Evolutionary conservation across 2,797 vertebrate genomes (phyloP), one percentile per base, ranked within the genome.

Genomic region (Acanthurus lineatus): DNA sequence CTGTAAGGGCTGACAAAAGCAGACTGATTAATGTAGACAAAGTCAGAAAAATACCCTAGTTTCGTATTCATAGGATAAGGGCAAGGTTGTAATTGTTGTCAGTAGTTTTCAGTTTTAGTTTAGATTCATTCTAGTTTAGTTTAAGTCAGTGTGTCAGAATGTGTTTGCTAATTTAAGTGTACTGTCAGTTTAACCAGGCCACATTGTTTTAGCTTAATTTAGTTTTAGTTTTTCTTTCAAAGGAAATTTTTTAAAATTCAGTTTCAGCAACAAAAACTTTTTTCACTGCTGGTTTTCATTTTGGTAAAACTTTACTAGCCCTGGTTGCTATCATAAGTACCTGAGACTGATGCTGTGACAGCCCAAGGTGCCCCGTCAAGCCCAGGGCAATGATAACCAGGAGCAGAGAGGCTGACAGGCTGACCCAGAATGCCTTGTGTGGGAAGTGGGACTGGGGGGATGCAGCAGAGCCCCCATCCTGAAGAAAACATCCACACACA

Each of bases 391-490:
- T 73, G 58, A 94, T 73, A 57, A 95, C 86, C 68, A 96, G 86
- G 66, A 96, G 84, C 87, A 96, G 86, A 59, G 91, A 86, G 19
- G 93, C 42, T 1, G 92, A 87, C 73, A 97, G 66, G 87, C 87
- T 86, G 62, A 95, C 84, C 96, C 96, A 97, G 88, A 96, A 92
- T 6, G 89, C 92, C 87, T 94, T 95, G 89, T 95, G 91, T 15
- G 93, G 94, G 86, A 95, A 93, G 80, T 84, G 80, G 80, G 78
- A 83, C 48, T 42, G 44, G 45, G 82, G 65, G 66, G 42, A 79
- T 5, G 69, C 52, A 15, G 86, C 84, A 17, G 89, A 82, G 65
- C 86, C 93, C 93, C 89, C 91, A 63, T 92, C 93, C 95, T 96
- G 79, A 44, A 72, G 28, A 8, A 66, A 0, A 15, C n/a, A 8